Base-by-base conservation (phyloP, 2,797 vertebrate species). In the Anolis apletophallus region DNA sequence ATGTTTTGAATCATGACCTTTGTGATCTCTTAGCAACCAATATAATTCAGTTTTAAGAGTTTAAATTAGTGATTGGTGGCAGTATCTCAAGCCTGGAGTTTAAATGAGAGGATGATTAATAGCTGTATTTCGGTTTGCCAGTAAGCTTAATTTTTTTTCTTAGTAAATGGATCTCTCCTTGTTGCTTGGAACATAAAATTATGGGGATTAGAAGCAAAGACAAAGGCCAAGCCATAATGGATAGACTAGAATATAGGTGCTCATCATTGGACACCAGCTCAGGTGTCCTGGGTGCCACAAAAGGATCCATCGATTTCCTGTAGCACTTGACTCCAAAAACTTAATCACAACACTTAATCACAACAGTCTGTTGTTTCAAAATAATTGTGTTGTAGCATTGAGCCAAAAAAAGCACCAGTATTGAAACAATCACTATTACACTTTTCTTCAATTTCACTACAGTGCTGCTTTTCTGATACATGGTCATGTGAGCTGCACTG, bases 101-200 rank as follows among this genome's bases (percentile, higher is more conserved):
- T 89, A 84, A 89, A 87, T 87, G 73, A 84, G 54, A 64, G 9
- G 80, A 84, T 76, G 64, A 84, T 84, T 81, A 89, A 89, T 89
- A 77, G 76, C 55, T 72, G 29, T 40, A 78, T 71, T 87, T 78
- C 21, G 13, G 54, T 19, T 1, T 78, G 52, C 36, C 29, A 29
- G 73, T 77, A 40, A 78, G 74, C 32, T 81, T 67, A 59, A 29
- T 26, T 50, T 75, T 74, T 46, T 64, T 59, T 61, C 73, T 57
- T 59, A 50, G 26, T 77, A 82, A 82, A 61, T 50, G 12, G 50
- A 69, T 81, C 26, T 26, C 52, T 69, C 57, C 61, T 68, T 69
- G 57, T 77, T 87, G 73, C 80, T 75, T 68, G 75, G 72, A 59
- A 87, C 81, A 69, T 81, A 57, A 69, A 29, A 57, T 79, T 57